Base-by-base conservation (phyloP, 2,888 invertebrate genomes). In the Brenthis hecate region DNA sequence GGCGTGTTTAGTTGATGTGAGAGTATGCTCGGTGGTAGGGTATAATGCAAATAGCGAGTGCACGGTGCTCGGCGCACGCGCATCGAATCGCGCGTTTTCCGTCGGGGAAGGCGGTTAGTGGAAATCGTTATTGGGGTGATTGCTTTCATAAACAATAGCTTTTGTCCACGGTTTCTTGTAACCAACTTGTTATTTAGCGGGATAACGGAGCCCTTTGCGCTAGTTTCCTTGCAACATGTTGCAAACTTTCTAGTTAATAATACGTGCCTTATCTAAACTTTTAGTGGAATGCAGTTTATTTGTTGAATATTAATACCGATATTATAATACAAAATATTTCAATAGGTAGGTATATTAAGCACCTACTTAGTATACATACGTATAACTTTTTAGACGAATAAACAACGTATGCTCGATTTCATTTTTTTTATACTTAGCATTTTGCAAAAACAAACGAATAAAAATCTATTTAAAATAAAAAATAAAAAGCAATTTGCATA, bases 101-200 rank as follows among this genome's bases (percentile, higher is more conserved):
- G 89, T 82, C 79, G 75, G 81, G 82, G 81, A 81, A 82, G 81
- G 84, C 86, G 85, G 80, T 91, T 89, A 89, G 92, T 91, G 90
- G 91, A 92, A 91, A 91, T 89, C 85, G 86, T 91, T 92, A 92
- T 92, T 91, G 87, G 91, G 89, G 91, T 92, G 91, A 92, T 91
- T 92, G 92, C 90, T 88, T 91, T 87, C 90, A 91, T 91, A 90
- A 91, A 92, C 91, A 92, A 91, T 91, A 86, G 86, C 88, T 90
- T 90, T 91, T 91, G 90, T 91, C 85, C 85, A 82, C 78, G 79
- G 80, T 81, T 87, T 85, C 89, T 86, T 82, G 88, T 85, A 85
- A 85, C 80, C 79, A 78, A 77, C 80, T 82, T 79, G 86, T 85
- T 88, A 85, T 87, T 87, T 82, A 84, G 82, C 73, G 76, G 84